Conservation (phyloP, 2,888 invertebrate species). For the Nycteola revayana region DNA sequence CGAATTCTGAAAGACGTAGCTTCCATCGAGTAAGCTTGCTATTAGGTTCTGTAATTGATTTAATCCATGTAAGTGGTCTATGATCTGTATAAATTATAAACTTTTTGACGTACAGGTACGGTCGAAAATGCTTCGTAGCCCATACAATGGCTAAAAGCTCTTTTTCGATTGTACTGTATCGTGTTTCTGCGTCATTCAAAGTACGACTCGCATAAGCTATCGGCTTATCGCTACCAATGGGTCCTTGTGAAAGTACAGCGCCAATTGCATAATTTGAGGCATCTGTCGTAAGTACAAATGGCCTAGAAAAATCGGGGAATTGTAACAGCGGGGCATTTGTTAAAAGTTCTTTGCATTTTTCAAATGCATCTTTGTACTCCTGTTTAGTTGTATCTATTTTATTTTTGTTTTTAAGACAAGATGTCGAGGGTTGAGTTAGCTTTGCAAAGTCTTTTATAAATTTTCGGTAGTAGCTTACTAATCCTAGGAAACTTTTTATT, state of each 20-base stretch:
- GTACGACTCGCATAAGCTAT: constrained; percentile 17
- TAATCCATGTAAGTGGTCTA: neutral
- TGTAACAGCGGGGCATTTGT: constrained; percentile 6
- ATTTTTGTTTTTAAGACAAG: constrained; percentile 1
- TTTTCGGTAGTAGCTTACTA: constrained; percentile 48
- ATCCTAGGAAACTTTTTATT: constrained; percentile 44
- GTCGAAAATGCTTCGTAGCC: constrained; percentile 8
- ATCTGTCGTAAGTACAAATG: constrained; percentile 25
- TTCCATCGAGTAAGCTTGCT: neutral
- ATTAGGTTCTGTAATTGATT: neutral
- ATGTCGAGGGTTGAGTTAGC: constrained; percentile 20
- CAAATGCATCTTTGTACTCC: constrained; percentile 11
- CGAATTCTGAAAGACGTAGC: neutral
- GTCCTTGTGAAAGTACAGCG: constrained; percentile 26
- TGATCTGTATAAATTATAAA: constrained; percentile 5
- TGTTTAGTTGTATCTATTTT: constrained; percentile 10
- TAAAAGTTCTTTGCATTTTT: constrained; percentile 11
- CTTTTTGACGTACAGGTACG: constrained; percentile 6
- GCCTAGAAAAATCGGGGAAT: constrained; percentile 25
- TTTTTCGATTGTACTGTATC: constrained; percentile 5
- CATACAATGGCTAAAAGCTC: constrained; percentile 7
- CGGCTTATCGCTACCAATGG: constrained; percentile 23
- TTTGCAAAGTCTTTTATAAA: constrained; percentile 40
- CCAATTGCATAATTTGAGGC: constrained; percentile 27
- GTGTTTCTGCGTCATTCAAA: constrained; percentile 2